These are phyloP conservation scores for Clarias platycephalus DNA, from an alignment of 2,797 vertebrate species.

Conservation along the genomic window DNA sequence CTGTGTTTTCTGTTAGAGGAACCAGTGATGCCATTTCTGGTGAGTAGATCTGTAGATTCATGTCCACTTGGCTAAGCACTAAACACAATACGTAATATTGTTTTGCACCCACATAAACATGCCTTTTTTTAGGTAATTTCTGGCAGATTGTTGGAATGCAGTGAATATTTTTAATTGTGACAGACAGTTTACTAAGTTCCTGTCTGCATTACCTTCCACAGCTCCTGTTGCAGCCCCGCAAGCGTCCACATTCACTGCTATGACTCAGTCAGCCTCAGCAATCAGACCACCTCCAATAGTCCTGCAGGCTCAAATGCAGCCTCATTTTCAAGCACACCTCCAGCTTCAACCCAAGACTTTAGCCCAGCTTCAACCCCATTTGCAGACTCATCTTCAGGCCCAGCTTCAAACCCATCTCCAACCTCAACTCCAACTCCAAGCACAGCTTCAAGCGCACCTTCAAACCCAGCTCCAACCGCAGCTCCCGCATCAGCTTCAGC, in stretches of 20 bases:
- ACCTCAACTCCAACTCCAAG: constrained; percentile 60
- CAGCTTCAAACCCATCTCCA: constrained; percentile 55
- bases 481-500: background rate
- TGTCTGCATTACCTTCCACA: constrained; percentile 8
- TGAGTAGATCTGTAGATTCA: constrained; percentile 50
- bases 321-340: constrained; percentile 36
- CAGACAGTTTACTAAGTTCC: background rate
- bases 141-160: background rate
- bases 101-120: background rate
- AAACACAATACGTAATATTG: too few relatives aligned
- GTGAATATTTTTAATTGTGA: background rate
- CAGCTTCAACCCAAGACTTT: constrained; percentile 63
- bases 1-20: constrained; percentile 74
- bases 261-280: constrained; percentile 34
- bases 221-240: constrained; percentile 44
- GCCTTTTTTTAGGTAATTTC: background rate
- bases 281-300: constrained; percentile 49
- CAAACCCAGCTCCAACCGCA: constrained; percentile 67
- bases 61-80: background rate
- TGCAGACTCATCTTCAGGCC: constrained; percentile 45
- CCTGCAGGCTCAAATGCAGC: constrained; percentile 37
- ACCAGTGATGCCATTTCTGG: constrained; percentile 64
- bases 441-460: constrained; percentile 74
- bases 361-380: constrained; percentile 53
- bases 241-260: constrained; percentile 26